These are phyloP conservation scores for Sebastes minor DNA, from an alignment of 2,797 vertebrate species.

Conservation along the genomic window DNA sequence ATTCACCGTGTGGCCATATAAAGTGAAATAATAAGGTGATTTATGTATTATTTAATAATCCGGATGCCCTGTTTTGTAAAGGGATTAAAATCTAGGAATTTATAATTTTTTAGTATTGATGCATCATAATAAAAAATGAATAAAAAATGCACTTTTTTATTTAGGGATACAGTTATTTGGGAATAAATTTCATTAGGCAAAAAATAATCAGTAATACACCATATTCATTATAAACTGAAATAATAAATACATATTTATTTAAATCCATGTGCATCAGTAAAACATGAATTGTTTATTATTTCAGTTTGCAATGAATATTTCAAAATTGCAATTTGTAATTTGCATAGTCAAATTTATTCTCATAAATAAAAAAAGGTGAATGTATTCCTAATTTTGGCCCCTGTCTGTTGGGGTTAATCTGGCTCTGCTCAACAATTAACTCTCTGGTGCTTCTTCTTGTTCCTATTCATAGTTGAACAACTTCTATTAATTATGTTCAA, in stretches of 20 bases:
- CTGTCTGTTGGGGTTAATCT: too few species aligned
- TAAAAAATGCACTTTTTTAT: neutral
- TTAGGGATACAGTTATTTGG: neutral
- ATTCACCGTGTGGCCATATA: neutral
- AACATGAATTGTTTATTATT: neutral
- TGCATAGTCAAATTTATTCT: neutral
- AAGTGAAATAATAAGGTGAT: neutral
- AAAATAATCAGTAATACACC: neutral
- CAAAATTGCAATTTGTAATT: too few species aligned
- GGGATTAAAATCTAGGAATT: neutral
- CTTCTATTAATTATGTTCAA: neutral
- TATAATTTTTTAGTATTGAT: neutral
- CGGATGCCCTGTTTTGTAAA: neutral
- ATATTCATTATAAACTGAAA: neutral
- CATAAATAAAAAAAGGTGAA: neutral
- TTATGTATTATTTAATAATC: neutral
- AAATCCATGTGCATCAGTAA: neutral
- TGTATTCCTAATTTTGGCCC: too few species aligned
- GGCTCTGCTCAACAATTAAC: neutral
- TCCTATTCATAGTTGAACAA: neutral
- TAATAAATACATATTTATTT: neutral
- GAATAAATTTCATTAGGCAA: too few species aligned
- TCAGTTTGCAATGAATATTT: neutral
- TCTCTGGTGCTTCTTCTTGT: neutral
- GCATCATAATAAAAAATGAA: neutral